Evolutionary conservation across 2,797 vertebrate genomes (phyloP), one percentile per base, ranked within the genome.

Genomic region (Crocidura indochinensis): DNA sequence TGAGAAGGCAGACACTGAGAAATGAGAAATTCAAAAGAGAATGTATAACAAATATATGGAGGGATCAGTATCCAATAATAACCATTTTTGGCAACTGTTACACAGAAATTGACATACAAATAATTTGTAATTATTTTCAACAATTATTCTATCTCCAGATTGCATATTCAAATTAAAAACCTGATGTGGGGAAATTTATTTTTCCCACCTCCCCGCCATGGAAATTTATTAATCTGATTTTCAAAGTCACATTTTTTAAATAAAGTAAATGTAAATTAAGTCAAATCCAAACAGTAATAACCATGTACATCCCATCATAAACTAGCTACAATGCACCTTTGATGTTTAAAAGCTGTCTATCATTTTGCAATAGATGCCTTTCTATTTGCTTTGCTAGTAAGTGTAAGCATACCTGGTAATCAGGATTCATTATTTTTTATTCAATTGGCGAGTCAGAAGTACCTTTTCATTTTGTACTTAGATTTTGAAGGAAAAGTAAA

Each of bases 351-450:
- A 88, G 76, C 83, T 74, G 27, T 38, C 75, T 80, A 80, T 88
- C 38, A 75, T 24, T 79, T 29, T 0, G 6, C 29, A 68, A 27
- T 44, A 60, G 69, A 27, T 47, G 53, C 56, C 73, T 86, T 89
- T 44, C 24, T 24, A 77, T 38, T 65, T 77, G 82, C 24, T 91
- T 82, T 51, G 76, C 78, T 83, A 92, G 77, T 90, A 73, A 88
- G n/a, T 84, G 79, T 91, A 88, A 93, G 80, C 24, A 78, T 86
- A 92, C n/a, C 31, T 91, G 10, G n/a, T 80, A 92, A 96, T 89
- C 85, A 93, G 53, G 20, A 82, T 14, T 91, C 84, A 93, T 90
- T 84, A 44, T 84, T 94, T 60, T 94, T 80, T 78, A 92, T 77
- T 92, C 22, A 91, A 65, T 91, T 77, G 51, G 65, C 88, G 93